Percentiles rank a stretch among this genome's conserved stretches.
Evolutionary conservation across 2,113 vertebrate species (phyloP).

Genomic region (Syngnathoides biaculeatus): DNA sequence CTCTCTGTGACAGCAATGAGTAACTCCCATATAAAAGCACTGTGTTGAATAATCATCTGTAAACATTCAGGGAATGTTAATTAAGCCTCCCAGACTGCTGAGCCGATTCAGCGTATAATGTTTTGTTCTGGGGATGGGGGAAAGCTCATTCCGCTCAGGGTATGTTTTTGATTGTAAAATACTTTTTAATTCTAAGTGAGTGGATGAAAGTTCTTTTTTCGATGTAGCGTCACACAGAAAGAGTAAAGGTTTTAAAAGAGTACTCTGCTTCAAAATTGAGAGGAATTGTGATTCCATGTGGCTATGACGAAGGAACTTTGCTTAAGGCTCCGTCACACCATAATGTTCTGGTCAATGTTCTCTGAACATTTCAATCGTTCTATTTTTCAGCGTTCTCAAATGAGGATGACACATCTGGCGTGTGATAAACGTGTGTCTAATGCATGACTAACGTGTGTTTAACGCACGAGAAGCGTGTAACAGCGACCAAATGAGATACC

Average conservation of each 20-base stretch:
- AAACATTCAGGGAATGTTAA: constrained; percentile 74
- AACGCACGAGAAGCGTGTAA: no score
- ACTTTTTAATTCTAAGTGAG: background rate
- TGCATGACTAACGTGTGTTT: no score
- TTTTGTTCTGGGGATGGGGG: constrained; percentile 29
- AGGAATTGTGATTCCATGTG: background rate
- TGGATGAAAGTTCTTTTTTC: background rate
- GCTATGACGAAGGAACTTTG: no score
- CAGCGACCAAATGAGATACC: no score
- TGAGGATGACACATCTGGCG: no score
- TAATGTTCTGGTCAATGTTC: no score
- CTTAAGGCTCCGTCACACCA: no score
- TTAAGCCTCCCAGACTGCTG: constrained; percentile 65
- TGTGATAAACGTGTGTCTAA: no score
- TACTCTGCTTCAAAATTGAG: background rate
- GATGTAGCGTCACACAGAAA: no score
- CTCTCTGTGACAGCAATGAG: constrained; percentile 67
- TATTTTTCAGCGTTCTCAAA: no score
- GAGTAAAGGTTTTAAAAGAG: no score
- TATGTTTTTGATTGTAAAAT: constrained; percentile 14
- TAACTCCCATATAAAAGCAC: constrained; percentile 56
- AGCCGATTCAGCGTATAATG: constrained; percentile 56
- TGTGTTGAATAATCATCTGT: constrained; percentile 71
- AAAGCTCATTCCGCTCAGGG: constrained; percentile 49
- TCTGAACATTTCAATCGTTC: no score